Conservation (phyloP, 2,797 vertebrate genomes). For the Echiichthys vipera region DNA sequence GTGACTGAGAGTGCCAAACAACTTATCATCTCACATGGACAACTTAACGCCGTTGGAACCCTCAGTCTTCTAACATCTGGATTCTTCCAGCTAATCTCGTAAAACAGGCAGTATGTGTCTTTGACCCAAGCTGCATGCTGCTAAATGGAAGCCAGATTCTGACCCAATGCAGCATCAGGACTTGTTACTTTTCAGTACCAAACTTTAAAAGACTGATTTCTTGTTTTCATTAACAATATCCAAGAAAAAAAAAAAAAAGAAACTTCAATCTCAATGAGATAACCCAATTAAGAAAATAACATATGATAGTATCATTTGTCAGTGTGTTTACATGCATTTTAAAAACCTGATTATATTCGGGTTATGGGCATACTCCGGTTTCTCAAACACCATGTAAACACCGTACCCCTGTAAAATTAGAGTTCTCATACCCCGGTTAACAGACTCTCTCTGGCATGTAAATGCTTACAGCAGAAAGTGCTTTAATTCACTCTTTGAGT, state of each 20-base stretch:
- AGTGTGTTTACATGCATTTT: too few species aligned
- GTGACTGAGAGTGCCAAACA: not conserved
- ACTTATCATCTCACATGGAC: constrained; percentile 14
- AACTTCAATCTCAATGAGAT: not conserved
- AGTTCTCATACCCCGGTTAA: too few species aligned
- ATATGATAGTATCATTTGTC: not conserved
- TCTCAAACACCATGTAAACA: too few species aligned
- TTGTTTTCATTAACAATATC: not conserved
- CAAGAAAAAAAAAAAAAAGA: not conserved
- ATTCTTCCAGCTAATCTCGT: constrained; percentile 22
- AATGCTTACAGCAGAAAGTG: too few species aligned
- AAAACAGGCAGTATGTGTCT: constrained; percentile 15
- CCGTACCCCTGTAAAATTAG: too few species aligned
- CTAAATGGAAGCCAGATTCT: constrained; percentile 19
- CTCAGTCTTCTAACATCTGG: constrained; percentile 25
- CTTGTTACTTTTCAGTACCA: not conserved
- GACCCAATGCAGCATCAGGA: not conserved
- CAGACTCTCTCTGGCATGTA: too few species aligned
- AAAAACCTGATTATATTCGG: too few species aligned
- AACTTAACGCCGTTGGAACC: constrained; percentile 13
- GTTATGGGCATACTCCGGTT: too few species aligned
- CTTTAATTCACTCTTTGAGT: too few species aligned
- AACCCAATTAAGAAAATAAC: not conserved
- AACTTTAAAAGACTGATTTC: not conserved
- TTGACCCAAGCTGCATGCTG: not conserved